Evolutionary conservation across 2,888 invertebrate genomes (phyloP), one percentile per base, ranked within the genome.

Genomic region (Gnatocerus cornutus): DNA sequence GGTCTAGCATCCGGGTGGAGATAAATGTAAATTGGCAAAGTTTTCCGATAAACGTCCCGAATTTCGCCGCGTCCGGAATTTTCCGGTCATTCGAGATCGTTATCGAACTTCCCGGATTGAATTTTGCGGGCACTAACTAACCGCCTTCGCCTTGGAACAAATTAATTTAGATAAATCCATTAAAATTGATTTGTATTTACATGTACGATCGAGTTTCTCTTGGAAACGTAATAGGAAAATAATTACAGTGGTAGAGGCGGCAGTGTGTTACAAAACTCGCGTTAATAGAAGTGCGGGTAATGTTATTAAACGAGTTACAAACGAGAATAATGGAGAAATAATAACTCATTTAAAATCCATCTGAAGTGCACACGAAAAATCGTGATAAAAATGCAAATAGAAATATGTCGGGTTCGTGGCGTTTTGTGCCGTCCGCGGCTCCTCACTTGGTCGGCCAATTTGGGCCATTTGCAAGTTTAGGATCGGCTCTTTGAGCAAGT

Each of bases 311-410:
- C 55, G 61, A 46, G 69, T 68, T 71, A 75, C 73, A 73, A 75
- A 74, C 73, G 63, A 73, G 74, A 75, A 66, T 78, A 77, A 78
- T 76, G 78, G 74, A 70, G 69, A 77, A 77, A 76, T 80, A 79
- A 78, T 79, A 77, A 79, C 76, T 73, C 76, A 77, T 76, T 79
- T 77, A 78, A 74, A 75, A 76, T 76, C 72, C 75, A 75, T 76
- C 74, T 71, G 75, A 59, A 46, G 29, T 46, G 64, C 56, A 71
- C 79, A 80, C 79, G 79, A 76, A 77, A 80, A 76, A 37, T 64
- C 68, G 77, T 78, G 77, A 78, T 78, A 77, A 77, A 78, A 77
- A 78, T 77, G 78, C 74, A 78, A 79, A 78, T 76, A 62, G n/a
- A 33, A 33, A 33, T 29, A 29, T 29, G 5, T 29, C 7, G 7